phyloP scores from a whole-genome alignment of 2,888 invertebrate species.

The Pheosia tremula region DNA sequence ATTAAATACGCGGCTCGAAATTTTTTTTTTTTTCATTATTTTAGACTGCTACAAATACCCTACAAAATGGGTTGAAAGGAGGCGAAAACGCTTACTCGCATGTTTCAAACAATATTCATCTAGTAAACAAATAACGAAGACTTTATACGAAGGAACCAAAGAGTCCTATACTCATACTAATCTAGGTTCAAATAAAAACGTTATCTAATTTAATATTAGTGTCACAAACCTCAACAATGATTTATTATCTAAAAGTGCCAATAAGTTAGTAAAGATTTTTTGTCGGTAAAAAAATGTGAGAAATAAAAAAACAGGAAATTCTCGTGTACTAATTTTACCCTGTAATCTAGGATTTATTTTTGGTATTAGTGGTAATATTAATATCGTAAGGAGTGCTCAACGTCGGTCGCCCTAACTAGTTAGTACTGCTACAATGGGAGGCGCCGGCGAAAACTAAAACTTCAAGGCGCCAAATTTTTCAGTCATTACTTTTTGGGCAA shows the following conservation, averaged over 20 bases:
- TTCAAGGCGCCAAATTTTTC: conserved; percentile 56
- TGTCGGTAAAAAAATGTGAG: conserved; percentile 76
- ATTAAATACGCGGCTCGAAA: conserved; percentile 84
- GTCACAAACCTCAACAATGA: conserved; percentile 77
- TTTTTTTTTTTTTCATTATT: conserved; percentile 73
- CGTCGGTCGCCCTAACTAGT: conserved; percentile 12
- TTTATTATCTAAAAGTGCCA: conserved; percentile 75
- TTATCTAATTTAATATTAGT: conserved; percentile 70
- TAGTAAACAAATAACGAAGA: conserved; percentile 38
- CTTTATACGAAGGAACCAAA: conserved; percentile 52
- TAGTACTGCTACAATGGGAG: conserved; percentile 37
- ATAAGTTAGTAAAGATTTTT: conserved; percentile 76
- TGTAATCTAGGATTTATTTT: conserved; percentile 82
- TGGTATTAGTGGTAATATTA: conserved; percentile 68
- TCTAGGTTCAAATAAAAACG: conserved; percentile 65
- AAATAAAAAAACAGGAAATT: conserved; percentile 72
- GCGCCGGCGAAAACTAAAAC: conserved; percentile 51
- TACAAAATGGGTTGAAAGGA: conserved; percentile 78
- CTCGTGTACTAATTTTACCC: conserved; percentile 82
- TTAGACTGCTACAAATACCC: conserved; percentile 77
- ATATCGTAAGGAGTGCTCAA: conserved; percentile 42
- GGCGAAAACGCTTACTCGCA: conserved; percentile 54
- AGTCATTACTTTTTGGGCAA: conserved; percentile 74
- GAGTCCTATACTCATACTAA: conserved; percentile 58
- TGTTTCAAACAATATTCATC: conserved; percentile 52